Conservation (phyloP, 2,797 vertebrate genomes). For the Pangasius djambal region DNA sequence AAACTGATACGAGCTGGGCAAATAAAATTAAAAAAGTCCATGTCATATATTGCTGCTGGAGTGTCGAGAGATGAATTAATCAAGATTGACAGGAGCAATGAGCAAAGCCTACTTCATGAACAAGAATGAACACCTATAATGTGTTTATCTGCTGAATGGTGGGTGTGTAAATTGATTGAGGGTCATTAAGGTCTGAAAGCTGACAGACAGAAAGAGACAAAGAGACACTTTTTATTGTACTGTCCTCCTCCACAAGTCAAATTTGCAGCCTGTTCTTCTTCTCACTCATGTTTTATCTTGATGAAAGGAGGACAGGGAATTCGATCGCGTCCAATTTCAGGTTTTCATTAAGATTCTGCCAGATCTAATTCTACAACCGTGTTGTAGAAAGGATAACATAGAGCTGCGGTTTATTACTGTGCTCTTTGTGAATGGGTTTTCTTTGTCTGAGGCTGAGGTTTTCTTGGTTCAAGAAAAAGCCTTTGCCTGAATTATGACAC, state of each 20-base stretch:
- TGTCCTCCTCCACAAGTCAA: constrained; percentile 43
- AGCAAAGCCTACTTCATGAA: constrained; percentile 66
- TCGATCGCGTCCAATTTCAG: constrained; percentile 54
- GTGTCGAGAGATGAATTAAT: constrained; percentile 56
- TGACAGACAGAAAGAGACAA: constrained; percentile 52
- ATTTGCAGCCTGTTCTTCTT: constrained; percentile 27
- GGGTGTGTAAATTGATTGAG: constrained; percentile 69
- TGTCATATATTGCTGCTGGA: constrained; percentile 49
- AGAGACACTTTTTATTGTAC: constrained; percentile 32
- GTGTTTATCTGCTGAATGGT: constrained; percentile 64
- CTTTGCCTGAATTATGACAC: constrained; percentile 26
- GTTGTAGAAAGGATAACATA: constrained; percentile 28
- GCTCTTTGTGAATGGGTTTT: constrained; percentile 32
- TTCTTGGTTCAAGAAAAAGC: background rate
- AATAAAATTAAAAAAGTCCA: constrained; percentile 45
- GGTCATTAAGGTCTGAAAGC: constrained; percentile 58
- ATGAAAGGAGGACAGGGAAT: constrained; percentile 49
- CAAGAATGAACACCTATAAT: constrained; percentile 72
- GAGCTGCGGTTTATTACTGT: constrained; percentile 26
- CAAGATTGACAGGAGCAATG: constrained; percentile 62
- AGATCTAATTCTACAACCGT: constrained; percentile 41
- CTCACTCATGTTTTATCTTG: constrained; percentile 38
- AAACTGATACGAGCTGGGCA: constrained; percentile 20
- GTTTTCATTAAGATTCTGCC: constrained; percentile 49
- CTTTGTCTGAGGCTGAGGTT: constrained; percentile 36